Base-by-base conservation (phyloP, 2,888 invertebrate genomes). In the Lamellibrachia columna region DNA sequence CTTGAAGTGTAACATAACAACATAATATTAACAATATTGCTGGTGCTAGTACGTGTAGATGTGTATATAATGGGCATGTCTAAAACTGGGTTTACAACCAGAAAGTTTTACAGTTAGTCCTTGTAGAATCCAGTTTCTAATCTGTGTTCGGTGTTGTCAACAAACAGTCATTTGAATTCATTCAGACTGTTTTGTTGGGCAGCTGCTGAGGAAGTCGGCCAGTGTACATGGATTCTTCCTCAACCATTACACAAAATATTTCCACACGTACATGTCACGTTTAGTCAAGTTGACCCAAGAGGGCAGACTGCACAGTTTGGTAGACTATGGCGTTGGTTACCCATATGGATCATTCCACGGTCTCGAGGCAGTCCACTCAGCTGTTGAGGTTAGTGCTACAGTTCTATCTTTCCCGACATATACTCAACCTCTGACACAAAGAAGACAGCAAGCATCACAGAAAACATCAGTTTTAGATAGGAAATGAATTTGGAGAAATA, bases 161-260 rank as follows among this genome's bases (percentile, higher is more conserved):
- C 55, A 55, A 55, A 55, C 55, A 55, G 4, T 55, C 55, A 55
- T 55, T 7, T 55, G 2, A 3, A 60, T 60, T 60, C 9, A 4
- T 15, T 15, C 9, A 75, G 3, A 22, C 6, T 75, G 6, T 40
- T 52, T 75, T 40, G 11, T 28, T n/a, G 15, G 9, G 7, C 94
- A 96, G 95, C 93, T 96, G 7, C 93, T 96, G 52, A 93, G 93
- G 15, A 96, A 95, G 93, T 96, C 95, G 7, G 95, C 95, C 28
- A 95, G 95, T 93, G 94, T 96, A 7, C 92, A 95, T 75, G 96
- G 96, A 11, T 96, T 96, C 93, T 96, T 96, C 93, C 93, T 96
- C 91, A 93, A 93, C n/a, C 94, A 96, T 91, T 96, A 94, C 93
- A n/a, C 55, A 7, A 53, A 92, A 7, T 94, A 95, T 53, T 94